Percentiles rank a stretch among this genome's conserved stretches.
Conservation (phyloP, 2,797 vertebrate species). For the Dicrostonyx torquatus region DNA sequence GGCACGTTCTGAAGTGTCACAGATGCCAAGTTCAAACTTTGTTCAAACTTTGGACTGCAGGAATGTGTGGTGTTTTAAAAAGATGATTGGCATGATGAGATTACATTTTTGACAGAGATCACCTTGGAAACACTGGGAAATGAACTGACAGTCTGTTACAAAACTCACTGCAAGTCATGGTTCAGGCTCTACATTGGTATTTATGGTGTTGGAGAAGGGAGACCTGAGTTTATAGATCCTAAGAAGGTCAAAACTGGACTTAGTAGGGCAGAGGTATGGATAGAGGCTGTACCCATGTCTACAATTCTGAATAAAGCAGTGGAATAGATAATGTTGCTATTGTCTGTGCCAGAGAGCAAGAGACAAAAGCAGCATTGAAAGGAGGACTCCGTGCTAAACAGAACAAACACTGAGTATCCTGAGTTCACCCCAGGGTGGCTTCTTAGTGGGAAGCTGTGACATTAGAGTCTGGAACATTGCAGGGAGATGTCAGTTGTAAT, state of each 20-base stretch:
- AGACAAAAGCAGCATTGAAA: background rate
- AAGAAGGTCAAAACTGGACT: conserved; percentile 4
- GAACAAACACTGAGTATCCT: too few species aligned
- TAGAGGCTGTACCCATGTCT: background rate
- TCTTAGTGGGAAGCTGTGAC: background rate
- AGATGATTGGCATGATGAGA: background rate
- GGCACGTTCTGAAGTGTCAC: conserved; percentile 49
- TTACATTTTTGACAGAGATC: conserved; percentile 58
- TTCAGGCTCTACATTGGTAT: background rate
- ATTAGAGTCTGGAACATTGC: background rate
- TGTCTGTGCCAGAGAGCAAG: background rate
- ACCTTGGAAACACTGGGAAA: background rate
- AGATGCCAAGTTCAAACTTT: conserved; percentile 39
- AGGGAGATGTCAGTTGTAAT: background rate
- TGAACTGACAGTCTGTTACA: conserved; percentile 17
- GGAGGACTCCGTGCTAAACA: background rate
- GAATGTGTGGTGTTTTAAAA: background rate
- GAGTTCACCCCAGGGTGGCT: background rate
- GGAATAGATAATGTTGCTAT: background rate
- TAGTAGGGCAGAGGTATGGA: background rate
- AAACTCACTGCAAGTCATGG: background rate
- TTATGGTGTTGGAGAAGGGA: background rate
- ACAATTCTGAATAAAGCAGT: background rate
- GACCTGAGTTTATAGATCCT: background rate
- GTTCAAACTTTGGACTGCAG: conserved; percentile 35